Percentiles rank a stretch among this genome's conserved stretches.
phyloP scores from a whole-genome alignment of 1,140 invertebrate species.

The Aethina tumida region DNA sequence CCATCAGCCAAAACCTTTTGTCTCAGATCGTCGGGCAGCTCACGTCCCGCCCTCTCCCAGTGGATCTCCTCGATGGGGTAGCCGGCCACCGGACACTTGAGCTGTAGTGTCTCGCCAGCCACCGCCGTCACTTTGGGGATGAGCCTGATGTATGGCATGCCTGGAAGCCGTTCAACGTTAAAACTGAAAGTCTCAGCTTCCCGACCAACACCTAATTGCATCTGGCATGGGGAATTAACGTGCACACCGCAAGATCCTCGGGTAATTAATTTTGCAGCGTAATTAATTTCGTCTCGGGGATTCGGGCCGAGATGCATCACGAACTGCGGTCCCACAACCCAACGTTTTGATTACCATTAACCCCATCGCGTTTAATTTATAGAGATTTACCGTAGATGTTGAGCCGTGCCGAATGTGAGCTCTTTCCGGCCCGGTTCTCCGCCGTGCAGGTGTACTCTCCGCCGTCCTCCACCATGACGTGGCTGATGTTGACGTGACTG shows the following conservation, averaged over 20 bases:
- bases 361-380: too few relatives aligned
- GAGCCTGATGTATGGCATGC: constrained; percentile 70
- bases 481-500: constrained; percentile 78
- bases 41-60: constrained; percentile 68
- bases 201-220: not conserved
- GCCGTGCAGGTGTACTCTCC: constrained; percentile 77
- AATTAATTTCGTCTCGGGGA: too few relatives aligned
- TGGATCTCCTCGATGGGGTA: constrained; percentile 74
- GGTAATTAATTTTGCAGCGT: too few relatives aligned
- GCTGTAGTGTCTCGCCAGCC: constrained; percentile 63
- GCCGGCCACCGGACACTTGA: constrained; percentile 79
- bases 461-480: constrained; percentile 75
- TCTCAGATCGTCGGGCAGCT: constrained; percentile 69
- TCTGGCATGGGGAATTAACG: too few relatives aligned
- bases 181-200: not conserved
- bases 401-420: constrained; percentile 64
- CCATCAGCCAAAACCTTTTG: constrained; percentile 68
- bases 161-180: constrained; percentile 36
- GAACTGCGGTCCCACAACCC: too few relatives aligned
- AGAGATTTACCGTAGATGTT: constrained; percentile 86
- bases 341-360: too few relatives aligned
- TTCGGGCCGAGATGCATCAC: too few relatives aligned
- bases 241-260: too few relatives aligned
- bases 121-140: constrained; percentile 80
- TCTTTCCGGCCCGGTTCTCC: constrained; percentile 66